These are phyloP conservation scores for Sinocyclocheilus anophthalmus DNA, from an alignment of 2,113 vertebrate species.

Conservation along the genomic window DNA sequence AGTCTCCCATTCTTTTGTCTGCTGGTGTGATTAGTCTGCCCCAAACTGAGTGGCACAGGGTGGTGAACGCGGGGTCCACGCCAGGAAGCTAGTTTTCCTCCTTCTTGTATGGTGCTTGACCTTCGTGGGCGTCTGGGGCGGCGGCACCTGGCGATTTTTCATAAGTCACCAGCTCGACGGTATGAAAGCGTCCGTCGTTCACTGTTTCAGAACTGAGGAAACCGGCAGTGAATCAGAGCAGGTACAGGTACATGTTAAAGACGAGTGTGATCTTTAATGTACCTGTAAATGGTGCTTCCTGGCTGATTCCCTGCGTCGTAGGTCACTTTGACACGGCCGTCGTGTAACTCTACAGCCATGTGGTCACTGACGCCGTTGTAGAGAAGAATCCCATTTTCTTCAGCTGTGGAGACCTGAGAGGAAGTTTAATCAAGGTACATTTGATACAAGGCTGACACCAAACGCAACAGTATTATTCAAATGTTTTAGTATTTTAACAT, in stretches of 20 bases:
- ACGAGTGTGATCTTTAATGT: neutral
- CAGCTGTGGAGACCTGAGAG: conserved; percentile 92
- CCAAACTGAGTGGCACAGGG: no score
- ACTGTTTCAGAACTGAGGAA: conserved; percentile 89
- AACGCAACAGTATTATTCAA: no score
- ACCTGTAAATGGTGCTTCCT: conserved; percentile 97
- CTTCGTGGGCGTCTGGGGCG: no score
- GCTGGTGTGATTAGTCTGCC: no score
- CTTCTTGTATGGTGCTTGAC: no score
- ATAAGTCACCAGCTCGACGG: conserved; percentile 95
- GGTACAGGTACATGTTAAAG: neutral
- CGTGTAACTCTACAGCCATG: conserved; percentile 94
- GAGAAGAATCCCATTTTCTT: conserved; percentile 94
- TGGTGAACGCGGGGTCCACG: no score
- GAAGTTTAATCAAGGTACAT: neutral
- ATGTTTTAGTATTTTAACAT: no score
- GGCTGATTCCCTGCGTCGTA: conserved; percentile 94
- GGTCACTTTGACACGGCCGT: conserved; percentile 96
- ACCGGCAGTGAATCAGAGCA: neutral
- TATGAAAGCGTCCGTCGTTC: conserved; percentile 98
- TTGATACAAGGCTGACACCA: no score
- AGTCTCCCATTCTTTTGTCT: no score
- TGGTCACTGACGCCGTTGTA: conserved; percentile 96
- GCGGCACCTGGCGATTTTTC: no score
- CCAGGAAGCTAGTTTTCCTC: no score